These are phyloP conservation scores for Astreopora myriophthalma DNA, from an alignment of 64 coral and sea anemone genomes.

Conservation along the genomic window DNA sequence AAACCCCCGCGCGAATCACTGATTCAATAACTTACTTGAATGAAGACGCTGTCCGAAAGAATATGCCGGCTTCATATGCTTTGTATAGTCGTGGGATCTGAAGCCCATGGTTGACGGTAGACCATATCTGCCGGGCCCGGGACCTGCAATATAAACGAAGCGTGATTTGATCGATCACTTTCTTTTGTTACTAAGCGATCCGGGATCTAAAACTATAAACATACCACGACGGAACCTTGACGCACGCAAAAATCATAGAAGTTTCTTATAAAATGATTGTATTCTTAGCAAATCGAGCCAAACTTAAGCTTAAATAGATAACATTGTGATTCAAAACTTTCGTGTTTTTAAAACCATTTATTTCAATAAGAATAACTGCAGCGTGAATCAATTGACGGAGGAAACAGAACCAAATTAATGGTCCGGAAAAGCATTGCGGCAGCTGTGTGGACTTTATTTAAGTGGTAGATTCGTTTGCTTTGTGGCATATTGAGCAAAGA, in stretches of 20 bases:
- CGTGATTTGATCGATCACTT: neutral
- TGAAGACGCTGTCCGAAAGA: slow-evolving; percentile 81
- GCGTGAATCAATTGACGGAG: neutral
- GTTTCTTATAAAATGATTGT: neutral
- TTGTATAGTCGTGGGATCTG: slow-evolving; percentile 74
- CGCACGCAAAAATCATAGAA: too few species aligned
- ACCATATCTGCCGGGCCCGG: slow-evolving; percentile 89
- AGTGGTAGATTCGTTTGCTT: neutral
- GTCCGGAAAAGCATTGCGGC: neutral
- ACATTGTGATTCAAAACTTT: neutral
- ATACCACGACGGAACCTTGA: neutral
- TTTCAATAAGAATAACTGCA: neutral
- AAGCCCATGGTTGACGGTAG: slow-evolving; percentile 85
- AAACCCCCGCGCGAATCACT: neutral
- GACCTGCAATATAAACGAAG: slow-evolving; percentile 55
- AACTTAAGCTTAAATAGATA: neutral
- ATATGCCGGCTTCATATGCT: slow-evolving; percentile 71
- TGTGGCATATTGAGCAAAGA: neutral
- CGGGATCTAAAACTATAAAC: neutral
- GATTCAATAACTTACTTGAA: slow-evolving; percentile 62
- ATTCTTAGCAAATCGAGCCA: neutral
- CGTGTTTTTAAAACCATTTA: neutral
- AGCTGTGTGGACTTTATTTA: slow-evolving; percentile 1
- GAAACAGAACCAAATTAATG: neutral
- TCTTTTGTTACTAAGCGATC: neutral